Base-by-base conservation (phyloP, 2,888 invertebrate genomes). In the Diaphora mendica region DNA sequence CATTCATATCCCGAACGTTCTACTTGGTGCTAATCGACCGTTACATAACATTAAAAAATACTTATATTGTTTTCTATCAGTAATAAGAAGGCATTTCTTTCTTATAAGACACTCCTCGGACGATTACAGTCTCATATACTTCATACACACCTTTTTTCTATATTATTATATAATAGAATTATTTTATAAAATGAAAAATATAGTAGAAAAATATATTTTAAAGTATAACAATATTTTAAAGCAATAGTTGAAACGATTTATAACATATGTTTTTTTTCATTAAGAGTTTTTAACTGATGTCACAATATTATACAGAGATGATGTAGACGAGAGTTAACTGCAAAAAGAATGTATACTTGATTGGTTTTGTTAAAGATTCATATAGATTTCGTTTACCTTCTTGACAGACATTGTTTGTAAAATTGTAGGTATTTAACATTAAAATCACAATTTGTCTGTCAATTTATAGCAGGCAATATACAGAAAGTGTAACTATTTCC, bases 151-250 rank as follows among this genome's bases (percentile, higher is more conserved):
- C 59, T 26, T 59, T n/a, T 30, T 26, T 13, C n/a, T 26, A 11
- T n/a, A 26, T 5, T 26, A 11, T 39, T 39, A 39, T 11, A 39
- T 9, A 3, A 26, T 44, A 30, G 5, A 15, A 26, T 62, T 30
- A 8, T 30, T 15, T 15, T 13, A 62, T 62, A 30, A 26, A 59
- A 59, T 26, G 2, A 59, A 8, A 2, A 62, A 30, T 4, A 30
- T 15, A 17, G 8, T 62, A 62, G 26, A 62, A 62, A 62, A 30
- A 30, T 70, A 20, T 64, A 64, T 33, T 2, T 23, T 23, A 82
- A 81, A 79, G 39, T 59, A 76, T 86, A 78, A 48, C 84, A 84
- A 83, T 79, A 5, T 72, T 75, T 76, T 69, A 72, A 78, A 71
- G 72, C 77, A 67, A 78, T 26, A 39, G 30, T 59, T 30, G 62